A percentile compares a stretch with the other conserved stretches of the same genome.
Evolutionary conservation across 2,888 invertebrate genomes (phyloP).

Genomic region (Drosophila acutilabella): DNA sequence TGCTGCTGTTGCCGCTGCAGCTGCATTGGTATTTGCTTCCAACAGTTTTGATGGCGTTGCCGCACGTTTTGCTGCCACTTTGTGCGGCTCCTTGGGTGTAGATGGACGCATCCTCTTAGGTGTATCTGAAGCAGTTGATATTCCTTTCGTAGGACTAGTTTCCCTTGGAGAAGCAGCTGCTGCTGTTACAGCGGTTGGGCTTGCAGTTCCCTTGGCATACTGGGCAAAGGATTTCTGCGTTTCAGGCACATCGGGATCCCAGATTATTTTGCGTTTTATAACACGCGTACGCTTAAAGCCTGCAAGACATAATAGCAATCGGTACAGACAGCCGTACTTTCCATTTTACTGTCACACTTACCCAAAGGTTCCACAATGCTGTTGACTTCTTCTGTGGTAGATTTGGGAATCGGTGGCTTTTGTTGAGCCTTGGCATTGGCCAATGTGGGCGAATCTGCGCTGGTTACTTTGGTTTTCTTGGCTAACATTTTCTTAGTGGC

Average conservation of each 20-base stretch:
- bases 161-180: background rate
- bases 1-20: background rate
- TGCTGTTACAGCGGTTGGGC: slow-evolving; percentile 1
- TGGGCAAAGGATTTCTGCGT: slow-evolving; percentile 79
- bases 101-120: slow-evolving; percentile 64
- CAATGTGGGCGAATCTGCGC: slow-evolving; percentile 13
- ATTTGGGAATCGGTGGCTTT: slow-evolving; percentile 34
- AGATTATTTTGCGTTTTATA: slow-evolving; percentile 90
- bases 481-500: slow-evolving; percentile 27
- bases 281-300: slow-evolving; percentile 86
- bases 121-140: slow-evolving; percentile 31
- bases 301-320: slow-evolving; percentile 9
- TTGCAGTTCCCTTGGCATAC: slow-evolving; percentile 74
- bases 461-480: slow-evolving; percentile 33
- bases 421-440: slow-evolving; percentile 46
- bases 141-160: slow-evolving; percentile 1
- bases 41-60: slow-evolving; percentile 44
- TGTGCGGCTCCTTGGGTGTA: slow-evolving; percentile 63
- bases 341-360: slow-evolving; percentile 8
- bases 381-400: slow-evolving; percentile 31
- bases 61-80: slow-evolving; percentile 39
- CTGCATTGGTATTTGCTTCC: slow-evolving; percentile 13
- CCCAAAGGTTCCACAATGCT: slow-evolving; percentile 41
- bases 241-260: slow-evolving; percentile 87
- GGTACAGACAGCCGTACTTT: too few relatives aligned